Conservation (phyloP, 2,113 vertebrate genomes). For the Butorides virescens region DNA sequence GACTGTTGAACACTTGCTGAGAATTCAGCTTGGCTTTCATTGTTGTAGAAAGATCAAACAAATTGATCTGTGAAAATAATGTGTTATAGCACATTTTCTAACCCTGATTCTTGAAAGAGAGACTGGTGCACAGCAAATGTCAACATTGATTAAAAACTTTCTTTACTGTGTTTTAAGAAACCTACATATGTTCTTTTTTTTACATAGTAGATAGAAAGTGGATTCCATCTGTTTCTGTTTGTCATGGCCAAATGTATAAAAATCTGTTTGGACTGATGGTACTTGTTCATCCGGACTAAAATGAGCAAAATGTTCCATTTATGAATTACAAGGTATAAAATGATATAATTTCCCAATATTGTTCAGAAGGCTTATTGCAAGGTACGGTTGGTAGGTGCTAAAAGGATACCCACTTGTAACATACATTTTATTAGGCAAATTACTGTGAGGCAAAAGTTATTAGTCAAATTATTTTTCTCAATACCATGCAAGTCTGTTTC, state of each 20-base stretch:
- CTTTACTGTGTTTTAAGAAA: conserved; percentile 21
- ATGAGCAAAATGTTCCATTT: neutral
- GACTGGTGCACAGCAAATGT: neutral
- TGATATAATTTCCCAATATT: neutral
- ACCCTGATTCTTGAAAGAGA: neutral
- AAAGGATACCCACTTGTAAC: neutral
- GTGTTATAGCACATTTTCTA: neutral
- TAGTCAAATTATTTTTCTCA: neutral
- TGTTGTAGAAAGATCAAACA: neutral
- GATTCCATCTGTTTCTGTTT: conserved; percentile 43
- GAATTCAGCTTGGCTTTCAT: neutral
- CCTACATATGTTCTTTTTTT: neutral
- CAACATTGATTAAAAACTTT: conserved; percentile 25
- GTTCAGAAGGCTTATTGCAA: neutral
- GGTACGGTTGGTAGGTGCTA: neutral
- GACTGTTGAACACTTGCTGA: neutral
- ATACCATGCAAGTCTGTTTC: neutral
- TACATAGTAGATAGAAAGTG: neutral
- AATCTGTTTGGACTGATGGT: conserved; percentile 28
- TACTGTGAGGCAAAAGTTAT: neutral
- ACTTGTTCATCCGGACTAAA: neutral
- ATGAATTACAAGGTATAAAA: neutral
- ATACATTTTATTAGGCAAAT: neutral
- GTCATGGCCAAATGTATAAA: conserved; percentile 31
- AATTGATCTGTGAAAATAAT: neutral